Percentiles rank a stretch among this genome's conserved stretches.
Conservation (phyloP, 2,888 invertebrate species). For the Pegoplata infirma region DNA sequence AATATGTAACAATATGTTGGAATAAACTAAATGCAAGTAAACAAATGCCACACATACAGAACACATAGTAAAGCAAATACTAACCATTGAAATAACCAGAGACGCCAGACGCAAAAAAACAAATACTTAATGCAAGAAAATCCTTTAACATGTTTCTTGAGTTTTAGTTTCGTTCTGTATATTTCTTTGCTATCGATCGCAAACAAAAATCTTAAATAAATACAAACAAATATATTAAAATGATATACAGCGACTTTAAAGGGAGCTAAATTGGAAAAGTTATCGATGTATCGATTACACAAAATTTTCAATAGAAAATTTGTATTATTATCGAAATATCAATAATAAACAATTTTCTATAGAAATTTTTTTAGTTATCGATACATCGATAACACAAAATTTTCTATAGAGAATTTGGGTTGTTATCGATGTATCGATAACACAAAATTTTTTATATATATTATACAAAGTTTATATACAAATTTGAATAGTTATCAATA, state of each 20-base stretch:
- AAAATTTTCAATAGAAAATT: too few relatives aligned
- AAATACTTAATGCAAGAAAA: conserved; percentile 28
- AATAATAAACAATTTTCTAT: too few relatives aligned
- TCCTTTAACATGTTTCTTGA: conserved; percentile 31
- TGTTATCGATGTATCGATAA: too few relatives aligned
- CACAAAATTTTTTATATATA: too few relatives aligned
- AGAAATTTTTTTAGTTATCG: too few relatives aligned
- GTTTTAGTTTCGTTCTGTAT: background rate
- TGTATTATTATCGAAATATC: too few relatives aligned
- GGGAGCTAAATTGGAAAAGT: too few relatives aligned
- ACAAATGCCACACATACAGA: background rate
- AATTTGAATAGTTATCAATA: too few relatives aligned
- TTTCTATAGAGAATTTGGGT: too few relatives aligned
- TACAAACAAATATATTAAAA: background rate
- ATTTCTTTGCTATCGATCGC: conserved; percentile 8
- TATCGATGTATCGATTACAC: too few relatives aligned
- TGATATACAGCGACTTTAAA: background rate
- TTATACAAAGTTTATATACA: too few relatives aligned
- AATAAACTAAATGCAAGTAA: conserved; percentile 23
- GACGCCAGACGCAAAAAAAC: conserved; percentile 36
- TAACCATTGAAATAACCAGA: conserved; percentile 24
- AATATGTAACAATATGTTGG: conserved; percentile 48
- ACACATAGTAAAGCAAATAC: background rate
- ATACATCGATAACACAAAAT: too few relatives aligned
- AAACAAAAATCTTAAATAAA: conserved; percentile 18